Base-by-base conservation (phyloP, 37 sponge, comb jelly and placozoan genomes). In the Lycopodina hypogea region DNA sequence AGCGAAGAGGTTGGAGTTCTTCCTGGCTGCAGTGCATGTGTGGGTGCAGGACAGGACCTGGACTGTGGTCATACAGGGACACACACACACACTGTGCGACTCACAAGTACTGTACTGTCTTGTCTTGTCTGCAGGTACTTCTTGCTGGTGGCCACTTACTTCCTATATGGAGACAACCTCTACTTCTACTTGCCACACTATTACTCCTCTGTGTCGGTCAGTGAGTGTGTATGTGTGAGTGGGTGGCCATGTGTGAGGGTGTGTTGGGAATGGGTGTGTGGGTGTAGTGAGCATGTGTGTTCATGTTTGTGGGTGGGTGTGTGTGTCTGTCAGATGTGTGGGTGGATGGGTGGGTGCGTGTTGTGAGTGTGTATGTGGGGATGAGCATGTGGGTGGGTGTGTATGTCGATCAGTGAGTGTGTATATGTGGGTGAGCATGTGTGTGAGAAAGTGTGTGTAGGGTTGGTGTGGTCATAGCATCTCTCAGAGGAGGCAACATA, bases 131-230 rank as follows among this genome's bases (percentile, higher is more conserved):
- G 48, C 77, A 94, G 95, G 95, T 90, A 86, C 72, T 89, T 93
- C 68, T 74, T 89, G 22, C 34, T 72, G 9, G 90, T 87, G 22
- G 88, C 91, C 42, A 90, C 86, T 62, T 88, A 86, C 86, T 96
- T 88, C 71, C 70, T 93, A 50, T 82, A 77, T 48, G 93, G 86
- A 24, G 92, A 87, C 36, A 96, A 88, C 83, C 48, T 93, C 60
- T 75, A 83, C 51, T 57, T 67, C 35, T 90, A 88, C 71, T 93
- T 79, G 61, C 85, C 82, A 23, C 87, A 90, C 21, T 78, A 81
- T 67, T 55, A 56, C 52, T 51, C 72, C 26, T 72, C 72, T 3
- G 3, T 32, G 3, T 17, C 34, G 66, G 66, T 58, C 59, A 58
- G 59, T 58, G 17, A 21, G 60, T 6, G n/a, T n/a, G n/a, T n/a